phyloP scores from a whole-genome alignment of 2,888 invertebrate genomes.

The Rapana venosa region DNA sequence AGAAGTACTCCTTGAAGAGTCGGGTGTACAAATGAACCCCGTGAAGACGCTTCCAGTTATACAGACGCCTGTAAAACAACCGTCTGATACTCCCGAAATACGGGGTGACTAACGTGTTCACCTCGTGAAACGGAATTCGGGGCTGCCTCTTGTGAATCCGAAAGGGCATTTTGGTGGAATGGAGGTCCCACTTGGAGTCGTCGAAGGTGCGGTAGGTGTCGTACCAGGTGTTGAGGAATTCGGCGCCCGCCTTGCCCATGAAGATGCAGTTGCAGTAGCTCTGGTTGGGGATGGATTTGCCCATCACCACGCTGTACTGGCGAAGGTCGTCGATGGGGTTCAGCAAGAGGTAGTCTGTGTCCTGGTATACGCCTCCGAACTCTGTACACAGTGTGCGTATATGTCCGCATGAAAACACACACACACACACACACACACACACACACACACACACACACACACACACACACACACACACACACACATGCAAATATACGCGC shows the following conservation, averaged over 20 bases:
- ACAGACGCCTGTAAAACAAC: background rate
- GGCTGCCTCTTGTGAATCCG: background rate
- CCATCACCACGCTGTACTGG: background rate
- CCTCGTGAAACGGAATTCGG: background rate
- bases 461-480: background rate
- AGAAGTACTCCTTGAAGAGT: background rate
- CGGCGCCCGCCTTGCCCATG: background rate
- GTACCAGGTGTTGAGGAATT: background rate
- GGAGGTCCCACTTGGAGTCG: background rate
- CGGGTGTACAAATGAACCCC: background rate
- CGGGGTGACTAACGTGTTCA: background rate
- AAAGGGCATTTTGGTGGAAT: background rate
- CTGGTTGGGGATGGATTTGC: background rate
- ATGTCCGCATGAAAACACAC: background rate
- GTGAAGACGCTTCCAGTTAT: background rate
- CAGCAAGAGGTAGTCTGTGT: no score
- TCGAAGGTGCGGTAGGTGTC: background rate
- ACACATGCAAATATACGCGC: background rate
- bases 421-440: background rate
- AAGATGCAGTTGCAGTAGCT: constrained; percentile 5
- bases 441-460: background rate
- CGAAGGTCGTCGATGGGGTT: no score
- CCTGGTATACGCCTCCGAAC: no score
- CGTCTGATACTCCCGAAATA: background rate
- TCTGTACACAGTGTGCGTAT: no score